Percentiles rank a stretch among this genome's conserved stretches.
Evolutionary conservation across 1,140 invertebrate genomes (phyloP).

Genomic region (Drosophila truncata): DNA sequence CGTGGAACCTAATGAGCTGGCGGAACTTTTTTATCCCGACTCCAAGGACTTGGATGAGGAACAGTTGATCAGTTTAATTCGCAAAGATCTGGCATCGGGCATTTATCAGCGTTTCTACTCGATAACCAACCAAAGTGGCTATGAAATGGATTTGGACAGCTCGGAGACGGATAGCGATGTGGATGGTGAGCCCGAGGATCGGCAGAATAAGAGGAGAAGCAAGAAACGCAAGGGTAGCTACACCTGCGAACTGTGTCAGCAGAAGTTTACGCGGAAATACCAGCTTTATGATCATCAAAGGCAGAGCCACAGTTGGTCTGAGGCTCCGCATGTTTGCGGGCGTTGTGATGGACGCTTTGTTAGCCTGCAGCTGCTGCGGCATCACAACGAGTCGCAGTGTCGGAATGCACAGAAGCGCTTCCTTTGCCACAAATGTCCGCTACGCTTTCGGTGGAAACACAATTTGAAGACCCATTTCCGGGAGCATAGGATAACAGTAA

Average conservation of each 20-base stretch:
- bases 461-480: constrained; percentile 72
- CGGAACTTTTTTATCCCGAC: constrained; percentile 72
- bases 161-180: constrained; percentile 69
- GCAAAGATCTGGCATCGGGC: constrained; percentile 55
- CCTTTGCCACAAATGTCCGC: constrained; percentile 73
- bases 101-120: constrained; percentile 73
- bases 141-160: constrained; percentile 73
- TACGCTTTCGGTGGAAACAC: constrained; percentile 79
- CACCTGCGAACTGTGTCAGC: constrained; percentile 85
- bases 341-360: constrained; percentile 76
- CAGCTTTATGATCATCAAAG: constrained; percentile 76
- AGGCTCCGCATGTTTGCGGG: constrained; percentile 74
- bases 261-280: constrained; percentile 84
- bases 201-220: constrained; percentile 13
- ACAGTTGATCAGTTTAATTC: constrained; percentile 53
- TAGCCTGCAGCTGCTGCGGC: constrained; percentile 62
- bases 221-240: constrained; percentile 48
- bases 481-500: constrained; percentile 68
- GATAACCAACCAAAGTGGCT: constrained; percentile 73
- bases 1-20: constrained; percentile 49
- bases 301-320: constrained; percentile 65
- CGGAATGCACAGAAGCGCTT: constrained; percentile 76
- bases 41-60: constrained; percentile 61
- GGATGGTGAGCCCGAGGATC: constrained; percentile 51
- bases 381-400: constrained; percentile 76